Evolutionary conservation across 2,888 invertebrate species (phyloP).

Genomic region (Bembecia ichneumoniformis): DNA sequence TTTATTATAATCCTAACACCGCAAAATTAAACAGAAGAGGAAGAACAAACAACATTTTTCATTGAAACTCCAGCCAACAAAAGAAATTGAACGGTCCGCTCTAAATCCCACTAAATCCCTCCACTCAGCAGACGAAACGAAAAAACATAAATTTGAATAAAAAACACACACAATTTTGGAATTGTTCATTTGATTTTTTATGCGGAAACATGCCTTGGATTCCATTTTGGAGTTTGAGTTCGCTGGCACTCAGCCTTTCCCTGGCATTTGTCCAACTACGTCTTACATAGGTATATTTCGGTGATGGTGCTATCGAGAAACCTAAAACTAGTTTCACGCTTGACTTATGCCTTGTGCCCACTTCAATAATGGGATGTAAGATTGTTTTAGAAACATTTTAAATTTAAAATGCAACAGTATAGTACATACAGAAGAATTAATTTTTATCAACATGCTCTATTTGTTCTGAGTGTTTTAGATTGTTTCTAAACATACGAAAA

Average conservation of each 20-base stretch:
- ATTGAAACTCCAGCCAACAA: background rate
- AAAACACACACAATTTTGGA: background rate
- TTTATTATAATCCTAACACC: background rate
- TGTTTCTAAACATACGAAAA: too few species aligned
- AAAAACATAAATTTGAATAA: constrained; percentile 1
- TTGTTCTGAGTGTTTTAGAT: too few species aligned
- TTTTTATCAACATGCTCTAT: too few species aligned
- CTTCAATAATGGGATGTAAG: too few species aligned
- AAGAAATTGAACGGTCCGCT: background rate
- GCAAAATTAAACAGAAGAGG: background rate
- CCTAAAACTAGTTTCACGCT: background rate
- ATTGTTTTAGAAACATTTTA: too few species aligned
- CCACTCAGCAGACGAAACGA: constrained; percentile 1
- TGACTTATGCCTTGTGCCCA: background rate
- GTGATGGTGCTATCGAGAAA: background rate
- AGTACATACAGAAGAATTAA: too few species aligned
- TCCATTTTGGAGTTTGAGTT: constrained; percentile 42
- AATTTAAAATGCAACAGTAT: too few species aligned
- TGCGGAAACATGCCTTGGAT: constrained; percentile 28
- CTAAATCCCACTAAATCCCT: background rate
- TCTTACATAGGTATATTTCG: constrained; percentile 13
- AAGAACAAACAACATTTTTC: background rate
- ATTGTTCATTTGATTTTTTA: constrained; percentile 14
- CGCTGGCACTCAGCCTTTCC: constrained; percentile 20
- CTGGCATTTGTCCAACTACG: constrained; percentile 36